phyloP scores from a whole-genome alignment of 2,797 vertebrate species.

The Pseudocheirus occidentalis region DNA sequence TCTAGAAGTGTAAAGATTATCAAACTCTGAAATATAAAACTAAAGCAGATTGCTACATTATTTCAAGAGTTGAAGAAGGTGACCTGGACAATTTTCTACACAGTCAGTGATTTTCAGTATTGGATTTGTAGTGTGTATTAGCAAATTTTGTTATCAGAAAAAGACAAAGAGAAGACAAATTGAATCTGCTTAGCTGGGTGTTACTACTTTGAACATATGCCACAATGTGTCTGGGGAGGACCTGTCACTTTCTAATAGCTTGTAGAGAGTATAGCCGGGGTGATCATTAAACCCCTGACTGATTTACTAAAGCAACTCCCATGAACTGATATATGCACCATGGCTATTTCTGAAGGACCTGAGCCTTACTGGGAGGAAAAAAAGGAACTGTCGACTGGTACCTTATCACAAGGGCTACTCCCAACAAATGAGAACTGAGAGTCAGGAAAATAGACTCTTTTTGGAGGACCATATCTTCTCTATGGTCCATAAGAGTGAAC shows the following conservation, averaged over 20 bases:
- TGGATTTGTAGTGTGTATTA: not conserved
- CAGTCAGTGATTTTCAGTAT: not conserved
- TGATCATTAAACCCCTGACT: not conserved
- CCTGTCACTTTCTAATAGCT: not conserved
- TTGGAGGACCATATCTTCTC: not conserved
- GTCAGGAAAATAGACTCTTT: not conserved
- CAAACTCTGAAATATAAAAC: no score
- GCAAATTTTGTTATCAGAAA: not conserved
- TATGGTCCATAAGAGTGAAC: not conserved
- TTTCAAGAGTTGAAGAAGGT: not conserved
- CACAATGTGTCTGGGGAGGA: not conserved
- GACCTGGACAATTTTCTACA: not conserved
- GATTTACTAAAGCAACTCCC: not conserved
- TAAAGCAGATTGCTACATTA: no score
- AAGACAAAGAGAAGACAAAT: not conserved
- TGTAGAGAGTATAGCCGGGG: not conserved
- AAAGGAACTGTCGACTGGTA: not conserved
- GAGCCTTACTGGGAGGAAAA: not conserved
- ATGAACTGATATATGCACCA: not conserved
- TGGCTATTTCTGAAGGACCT: not conserved
- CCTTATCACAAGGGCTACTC: not conserved
- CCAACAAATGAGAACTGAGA: not conserved
- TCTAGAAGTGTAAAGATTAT: not conserved
- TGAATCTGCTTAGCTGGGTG: not conserved
- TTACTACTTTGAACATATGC: not conserved